A percentile compares a stretch with the other conserved stretches of the same genome.
These are phyloP conservation scores for Centruroides vittatus DNA, from an alignment of 1,140 invertebrate genomes.

Conservation along the genomic window DNA sequence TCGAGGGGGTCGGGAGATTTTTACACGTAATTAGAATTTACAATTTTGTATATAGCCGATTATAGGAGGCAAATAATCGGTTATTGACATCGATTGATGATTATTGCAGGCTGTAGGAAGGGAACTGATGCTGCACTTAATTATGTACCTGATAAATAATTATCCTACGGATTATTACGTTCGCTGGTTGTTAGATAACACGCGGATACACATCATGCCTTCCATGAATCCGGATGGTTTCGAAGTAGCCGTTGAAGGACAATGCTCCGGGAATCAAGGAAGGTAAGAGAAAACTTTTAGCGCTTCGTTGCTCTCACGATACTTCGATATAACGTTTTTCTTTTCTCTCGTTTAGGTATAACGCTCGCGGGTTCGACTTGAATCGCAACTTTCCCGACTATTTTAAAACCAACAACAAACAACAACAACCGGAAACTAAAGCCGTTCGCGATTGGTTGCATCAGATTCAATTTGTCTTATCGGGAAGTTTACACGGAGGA, in stretches of 20 bases:
- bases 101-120: slow-evolving; percentile 58
- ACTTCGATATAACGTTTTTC: neutral
- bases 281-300: slow-evolving; percentile 36
- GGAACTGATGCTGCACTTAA: slow-evolving; percentile 71
- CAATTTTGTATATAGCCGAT: no score
- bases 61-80: no score
- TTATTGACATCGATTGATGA: slow-evolving; percentile 31
- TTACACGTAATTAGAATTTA: no score
- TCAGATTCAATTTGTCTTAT: slow-evolving; percentile 80
- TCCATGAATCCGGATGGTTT: slow-evolving; percentile 66
- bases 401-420: slow-evolving; percentile 61
- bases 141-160: slow-evolving; percentile 67
- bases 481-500: slow-evolving; percentile 79
- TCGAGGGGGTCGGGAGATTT: no score
- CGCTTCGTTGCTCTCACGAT: no score
- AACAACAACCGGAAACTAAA: slow-evolving; percentile 79
- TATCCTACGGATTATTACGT: slow-evolving; percentile 65
- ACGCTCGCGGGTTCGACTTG: slow-evolving; percentile 70
- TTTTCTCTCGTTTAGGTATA: slow-evolving; percentile 45
- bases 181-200: slow-evolving; percentile 73
- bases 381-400: slow-evolving; percentile 89
- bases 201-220: slow-evolving; percentile 79
- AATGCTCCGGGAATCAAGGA: slow-evolving; percentile 68
- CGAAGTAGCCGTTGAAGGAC: slow-evolving; percentile 66
- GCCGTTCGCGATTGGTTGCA: slow-evolving; percentile 88